Evolutionary conservation across 2,113 vertebrate species (phyloP), one percentile per base, ranked within the genome.

Genomic region (Brachyhypopomus gauderio): DNA sequence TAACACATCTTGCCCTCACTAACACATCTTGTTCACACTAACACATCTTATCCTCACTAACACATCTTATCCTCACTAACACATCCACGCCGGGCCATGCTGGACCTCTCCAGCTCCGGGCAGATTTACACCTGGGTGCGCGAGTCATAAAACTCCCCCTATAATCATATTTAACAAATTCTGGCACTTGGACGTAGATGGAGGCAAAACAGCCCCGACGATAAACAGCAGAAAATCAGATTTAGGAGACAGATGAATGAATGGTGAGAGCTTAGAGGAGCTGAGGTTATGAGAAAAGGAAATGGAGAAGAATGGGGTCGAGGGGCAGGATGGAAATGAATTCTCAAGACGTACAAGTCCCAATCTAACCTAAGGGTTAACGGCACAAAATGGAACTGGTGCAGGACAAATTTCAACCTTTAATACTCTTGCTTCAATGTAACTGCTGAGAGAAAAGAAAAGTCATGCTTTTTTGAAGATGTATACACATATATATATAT

Each of bases 161-260:
- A 55, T 77, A 76, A 79, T 76, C 77, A 76, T 74, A 85, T 79
- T 75, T 82, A 30, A 38, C 73, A 67, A 67, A 77, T 77, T 77
- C 73, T 79, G 80, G 30, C 80, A 76, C 45, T 17, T 7, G 41
- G 23, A 34, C 30, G 48, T 62, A 76, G 74, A 73, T 4, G 52
- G 19, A 78, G 67, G 52, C 67, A 75, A 82, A 38, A 80, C 59
- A 22, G 5, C 16, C 8, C 20, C 23, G 19, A 25, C 12, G 22
- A 72, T 38, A 16, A 75, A 78, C 30, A 55, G 55, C 4, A 1
- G 22, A 7, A 38, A 66, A 52, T 48, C 36, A 60, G 27, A 82
- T 58, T 58, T 55, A 60, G 27, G 52, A 41, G n/a, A 23, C 27
- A 25, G 17, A 52, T 19, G 11, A 62, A 48, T 62, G 55, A 52